These are phyloP conservation scores for Drosophila cracens DNA, from an alignment of 2,888 invertebrate genomes.

Conservation along the genomic window DNA sequence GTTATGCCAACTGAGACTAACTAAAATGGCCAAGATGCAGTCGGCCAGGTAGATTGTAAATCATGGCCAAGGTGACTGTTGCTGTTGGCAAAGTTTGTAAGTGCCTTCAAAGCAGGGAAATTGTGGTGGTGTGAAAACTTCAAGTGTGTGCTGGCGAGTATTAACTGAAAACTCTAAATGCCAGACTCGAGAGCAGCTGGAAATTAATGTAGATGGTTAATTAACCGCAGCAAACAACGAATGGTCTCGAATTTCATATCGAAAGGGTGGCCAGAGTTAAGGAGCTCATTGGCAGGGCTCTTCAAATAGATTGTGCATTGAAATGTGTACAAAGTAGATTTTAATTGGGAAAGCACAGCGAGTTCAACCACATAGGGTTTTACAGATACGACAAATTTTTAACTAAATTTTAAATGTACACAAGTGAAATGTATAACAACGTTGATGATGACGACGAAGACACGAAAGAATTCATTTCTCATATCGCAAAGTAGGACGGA, in stretches of 20 bases:
- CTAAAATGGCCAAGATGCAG: conserved; percentile 26
- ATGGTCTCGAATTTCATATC: conserved; percentile 17
- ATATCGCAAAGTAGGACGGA: conserved; percentile 44
- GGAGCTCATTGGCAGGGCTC: conserved; percentile 30
- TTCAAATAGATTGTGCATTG: conserved; percentile 45
- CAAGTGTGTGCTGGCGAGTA: conserved; percentile 13
- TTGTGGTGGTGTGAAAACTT: conserved; percentile 13
- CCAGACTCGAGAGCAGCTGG: conserved; percentile 30
- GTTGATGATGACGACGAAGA: conserved; percentile 45
- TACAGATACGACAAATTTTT: conserved; percentile 60
- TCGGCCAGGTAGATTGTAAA: conserved; percentile 29
- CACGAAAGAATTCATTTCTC: conserved; percentile 68
- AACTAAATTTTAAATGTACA: conserved; percentile 71
- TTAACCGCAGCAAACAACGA: conserved; percentile 50
- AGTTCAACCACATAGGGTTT: conserved; percentile 18
- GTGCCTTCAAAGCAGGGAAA: conserved; percentile 2
- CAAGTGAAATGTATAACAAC: conserved; percentile 49
- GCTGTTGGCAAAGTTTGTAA: conserved; percentile 25
- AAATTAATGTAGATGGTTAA: conserved; percentile 53
- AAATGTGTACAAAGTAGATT: conserved; percentile 56
- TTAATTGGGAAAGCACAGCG: conserved; percentile 56
- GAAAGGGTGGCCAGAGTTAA: conserved; percentile 17
- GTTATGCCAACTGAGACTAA: conserved; percentile 36
- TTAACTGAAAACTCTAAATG: conserved; percentile 24
- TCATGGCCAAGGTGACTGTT: conserved; percentile 7